phyloP scores from a whole-genome alignment of 1,140 invertebrate species.

The Zelostemma sp. region DNA sequence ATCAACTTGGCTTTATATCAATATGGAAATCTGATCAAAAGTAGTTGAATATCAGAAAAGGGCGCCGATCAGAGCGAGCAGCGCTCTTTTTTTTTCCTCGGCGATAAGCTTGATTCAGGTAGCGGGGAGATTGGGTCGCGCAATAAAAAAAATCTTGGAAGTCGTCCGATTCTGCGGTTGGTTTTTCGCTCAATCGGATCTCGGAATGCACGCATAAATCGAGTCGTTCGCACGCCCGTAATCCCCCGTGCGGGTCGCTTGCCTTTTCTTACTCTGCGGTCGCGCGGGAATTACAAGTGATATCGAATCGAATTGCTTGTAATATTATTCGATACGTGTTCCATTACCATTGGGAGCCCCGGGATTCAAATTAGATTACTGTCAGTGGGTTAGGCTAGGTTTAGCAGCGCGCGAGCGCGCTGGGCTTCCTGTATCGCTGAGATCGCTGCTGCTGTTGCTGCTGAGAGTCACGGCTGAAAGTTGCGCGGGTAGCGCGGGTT shows the following conservation, averaged over 20 bases:
- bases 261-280: conserved; percentile 27
- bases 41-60: neutral
- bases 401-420: no score
- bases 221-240: conserved; percentile 43
- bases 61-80: neutral
- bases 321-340: conserved; percentile 70
- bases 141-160: conserved; percentile 32
- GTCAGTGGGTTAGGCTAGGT: conserved; percentile 23
- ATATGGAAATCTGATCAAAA: conserved; percentile 6
- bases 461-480: neutral
- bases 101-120: conserved; percentile 39
- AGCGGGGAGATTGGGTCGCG: conserved; percentile 28
- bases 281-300: conserved; percentile 60
- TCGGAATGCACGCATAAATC: conserved; percentile 45
- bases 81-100: conserved; percentile 2
- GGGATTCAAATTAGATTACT: conserved; percentile 70
- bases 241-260: conserved; percentile 16
- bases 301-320: conserved; percentile 67
- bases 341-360: conserved; percentile 57
- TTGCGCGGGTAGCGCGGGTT: neutral
- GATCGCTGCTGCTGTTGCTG: neutral
- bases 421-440: neutral
- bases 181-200: conserved; percentile 40
- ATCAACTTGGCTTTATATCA: neutral
- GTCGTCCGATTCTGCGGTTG: conserved; percentile 36